Base-by-base conservation (phyloP, 2,113 vertebrate species). In the Pelvicachromis taeniatus region DNA sequence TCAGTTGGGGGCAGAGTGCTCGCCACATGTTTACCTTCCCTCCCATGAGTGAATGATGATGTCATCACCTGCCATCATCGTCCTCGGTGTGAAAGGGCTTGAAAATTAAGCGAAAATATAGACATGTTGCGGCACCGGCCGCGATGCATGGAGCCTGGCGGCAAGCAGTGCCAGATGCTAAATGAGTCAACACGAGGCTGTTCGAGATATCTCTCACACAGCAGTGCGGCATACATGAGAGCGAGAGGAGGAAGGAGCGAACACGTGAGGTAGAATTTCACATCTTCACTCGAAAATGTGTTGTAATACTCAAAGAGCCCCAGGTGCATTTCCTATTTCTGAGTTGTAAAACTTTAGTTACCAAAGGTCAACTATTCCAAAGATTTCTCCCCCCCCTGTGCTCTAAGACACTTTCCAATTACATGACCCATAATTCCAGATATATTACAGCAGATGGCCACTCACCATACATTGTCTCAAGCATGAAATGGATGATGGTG, bases 181-280 rank as follows among this genome's bases (percentile, higher is more conserved):
- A 95, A 90, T 93, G 95, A 96, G 92, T 92, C 94, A 93, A 91
- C 85, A 89, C 58, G 86, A 94, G 91, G 89, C 87, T 85, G 90
- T 85, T 81, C 84, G 90, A 89, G 89, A 89, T 92, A 89, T 89
- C 63, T 82, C 84, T 92, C 91, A 83, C 90, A 87, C 88, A 68
- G 77, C 85, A 33, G 77, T 77, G 33, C 79, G 40, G 84, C 84
- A 35, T 40, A 23, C 82, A n/a, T 17, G 21, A 56, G 55, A 78
- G 81, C 17, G 59, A 35, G 78, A 5, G 26, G 7, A 6, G 11
- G 40, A 48, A 75, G 31, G 45, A 50, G 16, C 2, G 35, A 17
- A 73, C 2, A 58, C 12, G 23, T 12, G 48, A 80, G 65, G 77
- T 55, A 75, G 7, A 53, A 87, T 86, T 85, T 86, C 68, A 75